A percentile compares a stretch with the other conserved stretches of the same genome.
Conservation (phyloP, 1,140 invertebrate species). For the Mactra quadrangularis region DNA sequence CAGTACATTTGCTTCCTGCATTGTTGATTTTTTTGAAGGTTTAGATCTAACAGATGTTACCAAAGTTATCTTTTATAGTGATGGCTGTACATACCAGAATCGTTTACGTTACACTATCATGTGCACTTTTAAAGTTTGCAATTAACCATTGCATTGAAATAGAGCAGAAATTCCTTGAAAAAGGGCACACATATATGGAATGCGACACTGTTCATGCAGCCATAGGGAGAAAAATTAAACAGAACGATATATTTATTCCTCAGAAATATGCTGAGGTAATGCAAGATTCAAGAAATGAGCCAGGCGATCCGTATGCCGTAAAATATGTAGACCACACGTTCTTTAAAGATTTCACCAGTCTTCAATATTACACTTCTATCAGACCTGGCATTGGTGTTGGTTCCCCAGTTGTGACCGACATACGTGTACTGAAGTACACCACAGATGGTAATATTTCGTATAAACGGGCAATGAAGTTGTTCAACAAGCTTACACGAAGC, state of each 20-base stretch:
- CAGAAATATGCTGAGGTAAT: neutral
- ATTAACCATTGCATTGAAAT: neutral
- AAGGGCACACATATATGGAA: neutral
- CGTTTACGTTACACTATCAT: neutral
- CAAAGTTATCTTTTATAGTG: neutral
- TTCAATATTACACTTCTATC: neutral
- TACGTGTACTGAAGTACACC: neutral
- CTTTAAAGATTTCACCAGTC: neutral
- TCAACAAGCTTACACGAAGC: no score
- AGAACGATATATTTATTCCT: neutral
- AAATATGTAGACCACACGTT: neutral
- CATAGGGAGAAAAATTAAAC: neutral
- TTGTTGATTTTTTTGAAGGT: neutral
- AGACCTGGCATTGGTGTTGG: neutral
- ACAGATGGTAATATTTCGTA: neutral
- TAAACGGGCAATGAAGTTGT: neutral
- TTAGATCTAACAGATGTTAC: neutral
- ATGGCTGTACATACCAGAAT: constrained; percentile 6
- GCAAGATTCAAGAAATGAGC: neutral
- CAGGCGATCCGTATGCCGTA: neutral
- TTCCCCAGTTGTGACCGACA: neutral
- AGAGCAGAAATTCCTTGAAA: neutral
- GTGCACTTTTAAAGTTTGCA: neutral
- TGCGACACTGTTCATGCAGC: neutral
- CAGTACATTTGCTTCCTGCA: constrained; percentile 10